phyloP scores from a whole-genome alignment of 2,888 invertebrate species.

The Hedya salicella region DNA sequence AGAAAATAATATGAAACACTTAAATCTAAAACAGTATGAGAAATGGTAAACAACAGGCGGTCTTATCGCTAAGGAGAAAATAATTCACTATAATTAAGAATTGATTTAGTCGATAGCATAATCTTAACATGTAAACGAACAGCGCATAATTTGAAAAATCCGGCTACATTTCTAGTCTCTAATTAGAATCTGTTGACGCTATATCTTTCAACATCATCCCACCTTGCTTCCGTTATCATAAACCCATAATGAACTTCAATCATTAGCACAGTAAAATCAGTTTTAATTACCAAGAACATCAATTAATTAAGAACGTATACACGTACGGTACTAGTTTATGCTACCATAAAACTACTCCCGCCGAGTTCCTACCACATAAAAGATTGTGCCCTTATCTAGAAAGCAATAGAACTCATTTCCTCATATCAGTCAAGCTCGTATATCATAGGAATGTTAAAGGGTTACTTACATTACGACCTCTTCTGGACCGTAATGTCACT shows the following conservation, averaged over 20 bases:
- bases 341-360: slow-evolving; percentile 34
- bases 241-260: slow-evolving; percentile 30
- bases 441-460: slow-evolving; percentile 33
- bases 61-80: no score
- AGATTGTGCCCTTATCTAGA: not conserved
- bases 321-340: slow-evolving; percentile 24
- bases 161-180: no score
- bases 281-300: slow-evolving; percentile 46
- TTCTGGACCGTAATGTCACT: not conserved
- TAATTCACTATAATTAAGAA: no score
- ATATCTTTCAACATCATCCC: slow-evolving; percentile 11
- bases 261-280: slow-evolving; percentile 44
- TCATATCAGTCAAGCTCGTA: not conserved
- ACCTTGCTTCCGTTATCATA: slow-evolving; percentile 15
- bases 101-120: no score
- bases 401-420: slow-evolving; percentile 8
- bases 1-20: no score
- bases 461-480: not conserved
- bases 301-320: slow-evolving; percentile 37
- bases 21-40: no score
- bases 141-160: no score
- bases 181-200: not conserved
- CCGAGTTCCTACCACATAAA: not conserved
- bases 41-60: no score
- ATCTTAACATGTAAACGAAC: no score